Percentiles rank a stretch among this genome's conserved stretches.
Evolutionary conservation across 2,113 vertebrate species (phyloP).

Genomic region (Tapirus terrestris): DNA sequence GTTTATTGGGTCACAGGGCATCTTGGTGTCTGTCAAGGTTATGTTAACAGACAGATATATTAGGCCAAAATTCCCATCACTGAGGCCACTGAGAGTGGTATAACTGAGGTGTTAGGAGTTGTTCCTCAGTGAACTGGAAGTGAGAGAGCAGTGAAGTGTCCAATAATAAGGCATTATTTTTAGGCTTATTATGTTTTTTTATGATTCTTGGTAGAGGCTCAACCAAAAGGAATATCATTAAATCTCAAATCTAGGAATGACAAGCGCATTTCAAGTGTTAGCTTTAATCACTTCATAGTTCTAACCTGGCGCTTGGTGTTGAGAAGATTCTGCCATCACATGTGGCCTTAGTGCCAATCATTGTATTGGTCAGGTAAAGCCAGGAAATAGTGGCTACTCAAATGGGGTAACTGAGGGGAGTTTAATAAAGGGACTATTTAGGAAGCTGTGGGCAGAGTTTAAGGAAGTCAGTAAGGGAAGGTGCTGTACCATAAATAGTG

Average conservation of each 20-base stretch:
- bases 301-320: background rate
- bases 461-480: background rate
- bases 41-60: background rate
- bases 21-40: background rate
- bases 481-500: background rate
- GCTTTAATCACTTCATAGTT: background rate
- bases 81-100: background rate
- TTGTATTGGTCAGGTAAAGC: background rate
- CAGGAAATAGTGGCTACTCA: background rate
- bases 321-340: background rate
- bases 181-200: background rate
- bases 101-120: background rate
- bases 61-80: background rate
- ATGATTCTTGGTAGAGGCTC: background rate
- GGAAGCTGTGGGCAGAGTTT: background rate
- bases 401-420: background rate
- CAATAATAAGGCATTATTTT: background rate
- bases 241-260: background rate
- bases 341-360: background rate
- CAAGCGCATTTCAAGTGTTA: background rate
- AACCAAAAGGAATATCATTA: background rate
- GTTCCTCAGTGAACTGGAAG: background rate
- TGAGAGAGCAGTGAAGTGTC: background rate
- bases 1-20: background rate
- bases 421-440: background rate